Evolutionary conservation across 2,797 vertebrate genomes (phyloP).

Genomic region (Macropodus opercularis): DNA sequence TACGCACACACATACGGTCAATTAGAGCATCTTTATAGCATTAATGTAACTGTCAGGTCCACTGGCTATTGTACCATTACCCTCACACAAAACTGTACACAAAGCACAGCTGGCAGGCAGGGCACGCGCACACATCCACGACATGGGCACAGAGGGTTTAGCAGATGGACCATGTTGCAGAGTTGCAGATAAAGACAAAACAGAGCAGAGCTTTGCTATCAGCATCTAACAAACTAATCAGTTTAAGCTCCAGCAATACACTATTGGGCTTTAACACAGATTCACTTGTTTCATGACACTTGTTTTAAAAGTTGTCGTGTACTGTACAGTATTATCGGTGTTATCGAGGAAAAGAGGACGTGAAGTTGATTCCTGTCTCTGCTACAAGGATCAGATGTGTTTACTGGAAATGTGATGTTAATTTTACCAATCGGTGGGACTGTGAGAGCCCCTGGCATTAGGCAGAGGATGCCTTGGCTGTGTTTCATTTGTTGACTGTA

Average conservation of each 20-base stretch:
- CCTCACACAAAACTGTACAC: conserved; percentile 34
- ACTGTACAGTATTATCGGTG: no score
- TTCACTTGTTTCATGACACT: conserved; percentile 3
- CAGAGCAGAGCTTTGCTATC: conserved; percentile 67
- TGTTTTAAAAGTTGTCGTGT: not conserved
- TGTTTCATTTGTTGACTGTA: conserved; percentile 52
- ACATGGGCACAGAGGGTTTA: conserved; percentile 52
- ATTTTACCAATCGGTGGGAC: conserved; percentile 8
- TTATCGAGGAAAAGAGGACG: not conserved
- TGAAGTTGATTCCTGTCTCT: not conserved
- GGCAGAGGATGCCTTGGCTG: conserved; percentile 38
- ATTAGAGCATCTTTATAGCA: conserved; percentile 67
- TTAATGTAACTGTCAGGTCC: conserved; percentile 68
- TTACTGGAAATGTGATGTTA: conserved; percentile 6
- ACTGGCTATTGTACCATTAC: conserved; percentile 53
- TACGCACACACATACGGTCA: conserved; percentile 42
- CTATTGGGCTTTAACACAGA: conserved; percentile 42
- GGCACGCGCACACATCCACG: not conserved
- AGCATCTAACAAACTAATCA: conserved; percentile 72
- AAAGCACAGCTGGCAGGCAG: conserved; percentile 54
- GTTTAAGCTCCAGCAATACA: conserved; percentile 61
- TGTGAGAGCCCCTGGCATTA: conserved; percentile 17
- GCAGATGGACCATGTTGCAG: conserved; percentile 63
- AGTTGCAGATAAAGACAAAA: conserved; percentile 73
- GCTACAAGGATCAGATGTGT: not conserved